Conservation (phyloP, 2,888 invertebrate genomes). For the Liopterus haemorrhoidalis region DNA sequence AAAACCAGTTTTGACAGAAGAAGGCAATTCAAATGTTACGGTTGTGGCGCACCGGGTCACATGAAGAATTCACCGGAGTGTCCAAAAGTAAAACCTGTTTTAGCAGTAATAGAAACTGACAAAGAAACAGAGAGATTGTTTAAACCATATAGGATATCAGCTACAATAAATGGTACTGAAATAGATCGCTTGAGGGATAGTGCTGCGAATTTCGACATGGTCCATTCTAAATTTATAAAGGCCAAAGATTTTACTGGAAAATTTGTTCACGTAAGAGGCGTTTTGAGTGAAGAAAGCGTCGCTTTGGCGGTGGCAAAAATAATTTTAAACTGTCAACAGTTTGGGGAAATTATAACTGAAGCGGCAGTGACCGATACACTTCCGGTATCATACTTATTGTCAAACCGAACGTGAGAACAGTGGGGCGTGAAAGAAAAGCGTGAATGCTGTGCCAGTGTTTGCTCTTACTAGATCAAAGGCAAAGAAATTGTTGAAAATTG, state of each 20-base stretch:
- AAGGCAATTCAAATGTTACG: conserved; percentile 3
- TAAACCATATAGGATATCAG: conserved; percentile 2
- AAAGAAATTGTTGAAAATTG: too few relatives aligned
- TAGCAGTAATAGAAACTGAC: background rate
- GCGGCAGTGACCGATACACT: conserved; percentile 1
- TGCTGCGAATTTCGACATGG: conserved; percentile 1
- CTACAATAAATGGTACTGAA: conserved; percentile 1
- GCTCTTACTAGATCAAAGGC: conserved; percentile 4
- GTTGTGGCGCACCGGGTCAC: conserved; percentile 1
- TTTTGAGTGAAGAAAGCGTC: conserved; percentile 2
- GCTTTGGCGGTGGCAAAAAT: conserved; percentile 3
- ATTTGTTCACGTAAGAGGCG: background rate
- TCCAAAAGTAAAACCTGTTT: background rate
- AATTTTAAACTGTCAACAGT: background rate
- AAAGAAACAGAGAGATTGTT: background rate
- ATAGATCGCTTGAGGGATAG: background rate
- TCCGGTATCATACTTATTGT: conserved; percentile 2
- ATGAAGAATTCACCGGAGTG: conserved; percentile 6
- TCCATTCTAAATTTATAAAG: background rate
- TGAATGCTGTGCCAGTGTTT: background rate
- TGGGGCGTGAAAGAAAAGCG: background rate
- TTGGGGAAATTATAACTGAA: conserved; percentile 3
- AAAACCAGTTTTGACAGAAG: conserved; percentile 8
- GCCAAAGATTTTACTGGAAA: conserved; percentile 3
- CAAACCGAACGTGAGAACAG: conserved; percentile 2